Evolutionary conservation across 2,888 invertebrate genomes (phyloP).

Genomic region (Pemphredon lugubris): DNA sequence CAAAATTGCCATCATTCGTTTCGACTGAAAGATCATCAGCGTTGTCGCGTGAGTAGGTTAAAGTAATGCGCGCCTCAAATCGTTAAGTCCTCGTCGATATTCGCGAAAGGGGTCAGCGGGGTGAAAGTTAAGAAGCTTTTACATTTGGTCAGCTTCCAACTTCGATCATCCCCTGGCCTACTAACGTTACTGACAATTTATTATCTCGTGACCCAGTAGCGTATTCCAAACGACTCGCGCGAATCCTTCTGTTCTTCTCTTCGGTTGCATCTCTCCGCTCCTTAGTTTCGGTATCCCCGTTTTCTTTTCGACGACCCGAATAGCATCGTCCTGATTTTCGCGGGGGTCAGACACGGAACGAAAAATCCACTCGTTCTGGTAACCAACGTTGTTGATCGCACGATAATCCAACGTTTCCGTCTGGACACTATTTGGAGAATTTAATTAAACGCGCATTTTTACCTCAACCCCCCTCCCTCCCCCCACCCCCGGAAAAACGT

Average conservation of each 20-base stretch:
- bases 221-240: not conserved
- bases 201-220: constrained; percentile 18
- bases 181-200: constrained; percentile 27
- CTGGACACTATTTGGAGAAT: no score
- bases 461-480: no score
- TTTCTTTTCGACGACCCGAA: constrained; percentile 7
- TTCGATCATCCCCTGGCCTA: constrained; percentile 31
- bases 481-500: no score
- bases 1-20: no score
- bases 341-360: no score
- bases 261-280: not conserved
- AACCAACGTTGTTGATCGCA: no score
- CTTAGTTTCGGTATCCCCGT: not conserved
- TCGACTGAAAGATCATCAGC: no score
- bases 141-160: constrained; percentile 70
- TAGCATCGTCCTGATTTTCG: no score
- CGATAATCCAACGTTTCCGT: no score
- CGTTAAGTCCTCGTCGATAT: not conserved
- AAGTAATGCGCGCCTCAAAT: not conserved
- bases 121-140: constrained; percentile 57
- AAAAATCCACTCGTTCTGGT: no score
- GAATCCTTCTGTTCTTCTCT: not conserved
- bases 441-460: no score
- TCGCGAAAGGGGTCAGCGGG: constrained; percentile 3
- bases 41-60: no score